These are phyloP conservation scores for Synanthedon vespiformis DNA, from an alignment of 2,888 invertebrate genomes.

Conservation along the genomic window DNA sequence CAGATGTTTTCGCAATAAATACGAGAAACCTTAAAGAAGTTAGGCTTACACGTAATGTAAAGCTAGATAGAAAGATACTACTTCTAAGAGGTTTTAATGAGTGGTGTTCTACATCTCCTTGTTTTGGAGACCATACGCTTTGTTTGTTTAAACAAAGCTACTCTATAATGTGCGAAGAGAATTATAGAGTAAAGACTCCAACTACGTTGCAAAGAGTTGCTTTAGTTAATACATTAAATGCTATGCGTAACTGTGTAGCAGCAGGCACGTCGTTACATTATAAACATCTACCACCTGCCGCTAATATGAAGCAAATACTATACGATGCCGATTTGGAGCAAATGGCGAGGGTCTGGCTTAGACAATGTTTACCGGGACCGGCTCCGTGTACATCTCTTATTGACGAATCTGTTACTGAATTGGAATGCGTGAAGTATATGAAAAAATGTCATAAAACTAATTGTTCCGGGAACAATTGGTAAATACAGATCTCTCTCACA, in stretches of 20 bases:
- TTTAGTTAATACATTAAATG: slow-evolving; percentile 46
- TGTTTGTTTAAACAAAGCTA: slow-evolving; percentile 34
- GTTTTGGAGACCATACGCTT: slow-evolving; percentile 57
- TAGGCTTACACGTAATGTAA: slow-evolving; percentile 10
- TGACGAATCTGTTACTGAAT: slow-evolving; percentile 36
- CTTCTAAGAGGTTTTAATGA: slow-evolving; percentile 22
- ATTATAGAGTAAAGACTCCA: slow-evolving; percentile 30
- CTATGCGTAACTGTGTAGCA: slow-evolving; percentile 56
- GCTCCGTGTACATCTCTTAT: slow-evolving; percentile 49
- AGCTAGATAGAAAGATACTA: background rate
- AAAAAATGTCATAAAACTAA: slow-evolving; percentile 19
- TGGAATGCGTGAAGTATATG: slow-evolving; percentile 52
- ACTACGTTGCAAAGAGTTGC: slow-evolving; percentile 30
- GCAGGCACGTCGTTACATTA: slow-evolving; percentile 30
- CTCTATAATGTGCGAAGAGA: slow-evolving; percentile 33
- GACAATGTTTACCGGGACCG: slow-evolving; percentile 51
- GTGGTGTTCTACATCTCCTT: slow-evolving; percentile 50
- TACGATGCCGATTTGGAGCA: slow-evolving; percentile 51
- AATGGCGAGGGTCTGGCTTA: slow-evolving; percentile 48
- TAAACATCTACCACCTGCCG: slow-evolving; percentile 41
- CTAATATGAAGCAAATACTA: slow-evolving; percentile 52
- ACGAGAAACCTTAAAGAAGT: slow-evolving; percentile 32
- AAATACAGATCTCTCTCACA: too few species aligned
- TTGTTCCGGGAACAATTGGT: too few species aligned
- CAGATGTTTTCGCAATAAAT: slow-evolving; percentile 34